These are phyloP conservation scores for Tiliqua scincoides DNA, from an alignment of 2,113 vertebrate genomes.

Conservation along the genomic window DNA sequence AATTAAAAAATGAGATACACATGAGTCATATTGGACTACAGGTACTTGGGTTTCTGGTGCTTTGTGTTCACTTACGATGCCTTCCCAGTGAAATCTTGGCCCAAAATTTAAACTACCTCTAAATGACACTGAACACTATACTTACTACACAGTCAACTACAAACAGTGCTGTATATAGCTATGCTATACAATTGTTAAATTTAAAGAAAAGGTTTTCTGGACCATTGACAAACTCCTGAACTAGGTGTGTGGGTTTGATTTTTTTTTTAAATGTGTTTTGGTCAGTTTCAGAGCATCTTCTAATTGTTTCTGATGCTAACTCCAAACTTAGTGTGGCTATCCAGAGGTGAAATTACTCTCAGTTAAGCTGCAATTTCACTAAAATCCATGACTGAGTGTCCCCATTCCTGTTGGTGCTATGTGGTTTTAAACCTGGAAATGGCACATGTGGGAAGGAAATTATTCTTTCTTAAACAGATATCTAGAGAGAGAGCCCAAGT, in stretches of 20 bases:
- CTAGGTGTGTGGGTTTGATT: neutral
- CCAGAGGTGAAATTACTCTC: constrained; percentile 75
- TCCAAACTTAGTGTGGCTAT: constrained; percentile 51
- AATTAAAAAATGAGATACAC: too few relatives aligned
- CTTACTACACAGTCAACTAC: too few relatives aligned
- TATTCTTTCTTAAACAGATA: constrained; percentile 39
- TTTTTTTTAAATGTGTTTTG: constrained; percentile 44
- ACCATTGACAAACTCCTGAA: constrained; percentile 44
- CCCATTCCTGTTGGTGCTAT: constrained; percentile 46
- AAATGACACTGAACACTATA: too few relatives aligned
- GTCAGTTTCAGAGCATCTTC: constrained; percentile 46
- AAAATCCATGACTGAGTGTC: constrained; percentile 68
- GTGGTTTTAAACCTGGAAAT: constrained; percentile 63
- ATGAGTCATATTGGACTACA: too few relatives aligned
- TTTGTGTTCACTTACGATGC: too few relatives aligned
- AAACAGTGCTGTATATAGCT: constrained; percentile 17
- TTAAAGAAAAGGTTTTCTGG: constrained; percentile 14
- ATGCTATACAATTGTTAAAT: constrained; percentile 24
- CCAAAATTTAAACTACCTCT: too few relatives aligned
- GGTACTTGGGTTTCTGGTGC: too few relatives aligned
- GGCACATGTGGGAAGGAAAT: constrained; percentile 57
- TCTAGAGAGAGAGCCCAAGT: neutral
- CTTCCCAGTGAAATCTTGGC: too few relatives aligned
- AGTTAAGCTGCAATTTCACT: constrained; percentile 70
- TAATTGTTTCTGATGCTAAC: constrained; percentile 66